Base-by-base conservation (phyloP, 2,888 invertebrate genomes). In the Anagyrus pseudococci region DNA sequence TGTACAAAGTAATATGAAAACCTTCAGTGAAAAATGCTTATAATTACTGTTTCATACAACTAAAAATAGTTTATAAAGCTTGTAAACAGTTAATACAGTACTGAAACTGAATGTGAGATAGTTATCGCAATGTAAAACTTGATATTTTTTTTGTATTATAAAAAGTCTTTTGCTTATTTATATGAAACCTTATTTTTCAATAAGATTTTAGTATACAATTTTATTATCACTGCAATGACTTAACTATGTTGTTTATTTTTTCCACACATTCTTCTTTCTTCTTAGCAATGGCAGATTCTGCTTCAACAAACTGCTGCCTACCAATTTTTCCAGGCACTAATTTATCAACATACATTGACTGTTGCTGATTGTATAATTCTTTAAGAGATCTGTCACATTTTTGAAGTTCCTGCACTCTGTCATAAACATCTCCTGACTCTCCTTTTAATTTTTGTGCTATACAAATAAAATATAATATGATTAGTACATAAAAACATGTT, bases 361-460 rank as follows among this genome's bases (percentile, higher is more conserved):
- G 86, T 44, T 82, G 82, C 56, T 83, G 82, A 61, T 77, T 77
- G 67, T 82, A 83, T 2, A 82, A 67, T 55, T 83, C 83, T 64
- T 82, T 82, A 40, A 84, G 70, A 29, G 72, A 66, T 75, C 80
- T 82, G 73, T 89, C 88, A 67, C 84, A 72, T 47, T 85, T 84
- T 71, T 88, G 86, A 58, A 89, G 77, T 67, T 88, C 88, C 43
- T 77, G 76, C 19, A 88, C 84, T 77, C 85, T 85, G 44, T 89
- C 88, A 63, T 84, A 83, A 23, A 84, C 77, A 64, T 88, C 88
- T n/a, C 85, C 81, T 7, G 85, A 83, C 69, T 88, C 88, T 15
- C 80, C 72, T 73, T 87, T 87, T 50, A 88, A 75, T 68, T 86
- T 86, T 83, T 85, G 64, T 69, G 75, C 70, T 81, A 2, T 26